A percentile compares a stretch with the other conserved stretches of the same genome.
Evolutionary conservation across 2,797 vertebrate genomes (phyloP).

Genomic region (Enteromius fasciolatus): DNA sequence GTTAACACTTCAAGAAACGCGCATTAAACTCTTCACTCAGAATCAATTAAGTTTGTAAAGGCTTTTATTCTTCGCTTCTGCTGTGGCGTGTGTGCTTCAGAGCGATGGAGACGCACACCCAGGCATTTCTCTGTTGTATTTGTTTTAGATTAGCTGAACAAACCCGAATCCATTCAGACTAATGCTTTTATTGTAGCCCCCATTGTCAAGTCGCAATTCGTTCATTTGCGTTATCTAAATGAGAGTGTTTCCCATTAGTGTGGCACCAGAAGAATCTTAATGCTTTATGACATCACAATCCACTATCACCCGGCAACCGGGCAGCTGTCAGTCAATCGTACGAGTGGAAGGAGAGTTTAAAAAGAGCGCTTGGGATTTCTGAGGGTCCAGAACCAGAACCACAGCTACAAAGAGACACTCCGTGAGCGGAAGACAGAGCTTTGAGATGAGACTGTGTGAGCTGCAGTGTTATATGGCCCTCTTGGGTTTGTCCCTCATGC

Average conservation of each 20-base stretch:
- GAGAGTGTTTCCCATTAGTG: slow-evolving; percentile 45
- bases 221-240: slow-evolving; percentile 53
- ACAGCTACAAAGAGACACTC: background rate
- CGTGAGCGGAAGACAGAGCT: slow-evolving; percentile 3
- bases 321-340: slow-evolving; percentile 65
- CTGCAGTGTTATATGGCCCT: slow-evolving; percentile 83
- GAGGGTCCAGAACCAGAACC: slow-evolving; percentile 28
- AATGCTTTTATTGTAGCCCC: slow-evolving; percentile 62
- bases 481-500: slow-evolving; percentile 79
- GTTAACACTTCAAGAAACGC: slow-evolving; percentile 37
- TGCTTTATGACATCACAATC: slow-evolving; percentile 64
- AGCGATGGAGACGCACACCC: slow-evolving; percentile 40
- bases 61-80: slow-evolving; percentile 56
- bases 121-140: slow-evolving; percentile 64
- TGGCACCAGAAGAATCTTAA: slow-evolving; percentile 44
- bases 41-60: slow-evolving; percentile 58
- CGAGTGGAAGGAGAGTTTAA: slow-evolving; percentile 81
- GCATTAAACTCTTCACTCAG: slow-evolving; percentile 41
- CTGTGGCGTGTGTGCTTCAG: slow-evolving; percentile 4
- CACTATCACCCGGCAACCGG: slow-evolving; percentile 64
- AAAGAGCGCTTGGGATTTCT: slow-evolving; percentile 61
- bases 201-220: slow-evolving; percentile 56
- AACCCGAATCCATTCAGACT: slow-evolving; percentile 45
- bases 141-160: slow-evolving; percentile 62
- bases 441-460: slow-evolving; percentile 83